Evolutionary conservation across 2,888 invertebrate genomes (phyloP).

Genomic region (Chymomyza procnemis): DNA sequence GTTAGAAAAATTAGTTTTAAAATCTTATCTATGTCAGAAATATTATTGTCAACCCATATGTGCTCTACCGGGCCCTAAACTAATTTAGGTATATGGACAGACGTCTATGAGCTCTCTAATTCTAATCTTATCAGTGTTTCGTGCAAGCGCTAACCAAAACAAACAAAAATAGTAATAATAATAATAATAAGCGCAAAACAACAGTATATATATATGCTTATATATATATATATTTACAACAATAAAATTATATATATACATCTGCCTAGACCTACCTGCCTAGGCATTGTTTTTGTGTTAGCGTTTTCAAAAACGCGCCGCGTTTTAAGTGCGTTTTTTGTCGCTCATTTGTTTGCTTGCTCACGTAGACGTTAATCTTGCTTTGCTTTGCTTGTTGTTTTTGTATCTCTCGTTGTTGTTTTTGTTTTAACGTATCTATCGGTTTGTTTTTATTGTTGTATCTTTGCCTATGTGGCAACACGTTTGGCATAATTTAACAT

Average conservation of each 20-base stretch:
- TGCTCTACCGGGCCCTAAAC: slow-evolving; percentile 26
- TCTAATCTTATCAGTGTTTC: slow-evolving; percentile 51
- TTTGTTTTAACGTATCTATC: not conserved
- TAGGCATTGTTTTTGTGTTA: not conserved
- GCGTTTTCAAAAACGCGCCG: slow-evolving; percentile 6
- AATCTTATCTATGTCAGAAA: no score
- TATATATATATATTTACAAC: not conserved
- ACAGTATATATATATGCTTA: slow-evolving; percentile 14
- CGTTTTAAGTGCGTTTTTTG: slow-evolving; percentile 2
- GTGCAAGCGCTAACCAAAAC: slow-evolving; percentile 36
- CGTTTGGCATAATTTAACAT: slow-evolving; percentile 6
- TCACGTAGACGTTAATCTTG: not conserved
- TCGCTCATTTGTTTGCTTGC: not conserved
- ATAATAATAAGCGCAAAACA: slow-evolving; percentile 26
- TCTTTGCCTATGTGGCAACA: not conserved
- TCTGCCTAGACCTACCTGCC: slow-evolving; percentile 15
- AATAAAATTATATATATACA: not conserved
- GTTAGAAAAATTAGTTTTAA: no score
- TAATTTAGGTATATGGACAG: slow-evolving; percentile 25
- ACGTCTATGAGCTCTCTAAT: not conserved
- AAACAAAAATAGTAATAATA: slow-evolving; percentile 51
- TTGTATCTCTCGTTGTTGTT: not conserved
- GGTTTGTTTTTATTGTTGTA: not conserved
- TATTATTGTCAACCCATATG: no score
- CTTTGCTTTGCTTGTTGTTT: not conserved